Evolutionary conservation across 2,888 invertebrate genomes (phyloP).

Genomic region (Dugesia japonica): DNA sequence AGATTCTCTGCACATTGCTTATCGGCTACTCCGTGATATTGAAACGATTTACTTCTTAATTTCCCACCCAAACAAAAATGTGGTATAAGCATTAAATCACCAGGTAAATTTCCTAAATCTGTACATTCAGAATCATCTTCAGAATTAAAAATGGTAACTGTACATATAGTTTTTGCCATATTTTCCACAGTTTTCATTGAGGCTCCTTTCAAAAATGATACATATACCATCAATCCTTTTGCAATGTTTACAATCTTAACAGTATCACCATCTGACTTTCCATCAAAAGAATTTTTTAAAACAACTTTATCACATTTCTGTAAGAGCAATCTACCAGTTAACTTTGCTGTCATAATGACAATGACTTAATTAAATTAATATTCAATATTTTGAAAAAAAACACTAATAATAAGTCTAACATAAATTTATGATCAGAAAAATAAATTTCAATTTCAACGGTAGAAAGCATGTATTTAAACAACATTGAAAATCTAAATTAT

Average conservation of each 20-base stretch:
- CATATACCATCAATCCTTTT: not conserved
- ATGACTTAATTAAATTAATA: too few relatives aligned
- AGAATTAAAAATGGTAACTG: not conserved
- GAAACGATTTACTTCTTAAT: not conserved
- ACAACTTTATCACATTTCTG: not conserved
- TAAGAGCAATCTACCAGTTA: not conserved
- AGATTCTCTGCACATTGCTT: not conserved
- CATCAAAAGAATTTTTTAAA: not conserved
- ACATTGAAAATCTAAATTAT: too few relatives aligned
- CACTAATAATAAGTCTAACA: too few relatives aligned
- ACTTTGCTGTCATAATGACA: too few relatives aligned
- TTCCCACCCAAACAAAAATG: not conserved
- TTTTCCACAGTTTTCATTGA: not conserved
- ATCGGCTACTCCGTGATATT: not conserved
- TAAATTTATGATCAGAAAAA: too few relatives aligned
- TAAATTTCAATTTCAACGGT: too few relatives aligned
- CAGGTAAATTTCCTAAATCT: not conserved
- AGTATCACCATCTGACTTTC: not conserved
- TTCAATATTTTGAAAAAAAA: too few relatives aligned
- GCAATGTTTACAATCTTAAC: not conserved
- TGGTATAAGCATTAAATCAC: not conserved
- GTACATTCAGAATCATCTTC: not conserved
- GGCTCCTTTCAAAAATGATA: not conserved
- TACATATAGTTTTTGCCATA: not conserved
- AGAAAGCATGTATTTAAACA: too few relatives aligned